Conservation (phyloP, 1,140 invertebrate species). For the Lordiphosa mommai region DNA sequence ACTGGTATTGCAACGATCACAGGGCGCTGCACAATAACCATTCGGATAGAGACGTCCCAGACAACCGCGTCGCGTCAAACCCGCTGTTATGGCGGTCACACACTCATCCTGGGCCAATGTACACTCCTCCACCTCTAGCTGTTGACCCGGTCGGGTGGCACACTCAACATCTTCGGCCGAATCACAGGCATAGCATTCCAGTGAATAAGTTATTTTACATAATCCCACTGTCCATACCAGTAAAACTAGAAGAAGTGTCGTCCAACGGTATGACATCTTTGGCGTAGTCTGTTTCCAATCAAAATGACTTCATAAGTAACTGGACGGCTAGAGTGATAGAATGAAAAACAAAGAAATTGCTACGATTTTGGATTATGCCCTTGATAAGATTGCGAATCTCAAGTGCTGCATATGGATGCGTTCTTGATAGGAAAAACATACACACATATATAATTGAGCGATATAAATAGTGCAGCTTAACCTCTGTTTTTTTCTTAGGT, state of each 20-base stretch:
- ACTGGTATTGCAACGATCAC: constrained; percentile 55
- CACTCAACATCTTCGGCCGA: constrained; percentile 60
- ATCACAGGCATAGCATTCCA: constrained; percentile 71
- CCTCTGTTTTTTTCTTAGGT: no score
- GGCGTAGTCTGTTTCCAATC: no score
- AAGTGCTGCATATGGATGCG: no score
- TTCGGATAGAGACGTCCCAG: constrained; percentile 49
- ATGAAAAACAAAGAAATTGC: no score
- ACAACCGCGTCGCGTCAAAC: constrained; percentile 60
- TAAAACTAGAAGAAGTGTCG: neutral
- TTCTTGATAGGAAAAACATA: no score
- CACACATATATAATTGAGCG: no score
- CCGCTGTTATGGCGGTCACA: constrained; percentile 57
- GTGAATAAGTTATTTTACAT: neutral
- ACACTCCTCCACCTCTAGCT: constrained; percentile 68
- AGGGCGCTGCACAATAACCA: constrained; percentile 58
- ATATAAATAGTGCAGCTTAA: no score
- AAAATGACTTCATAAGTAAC: no score
- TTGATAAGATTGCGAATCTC: no score
- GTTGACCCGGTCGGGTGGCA: constrained; percentile 61
- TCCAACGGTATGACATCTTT: no score
- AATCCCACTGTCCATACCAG: neutral
- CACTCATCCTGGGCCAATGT: constrained; percentile 30
- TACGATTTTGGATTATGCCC: no score
- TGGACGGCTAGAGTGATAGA: no score